Conservation (phyloP, 2,888 invertebrate genomes). For the Nycteola revayana region DNA sequence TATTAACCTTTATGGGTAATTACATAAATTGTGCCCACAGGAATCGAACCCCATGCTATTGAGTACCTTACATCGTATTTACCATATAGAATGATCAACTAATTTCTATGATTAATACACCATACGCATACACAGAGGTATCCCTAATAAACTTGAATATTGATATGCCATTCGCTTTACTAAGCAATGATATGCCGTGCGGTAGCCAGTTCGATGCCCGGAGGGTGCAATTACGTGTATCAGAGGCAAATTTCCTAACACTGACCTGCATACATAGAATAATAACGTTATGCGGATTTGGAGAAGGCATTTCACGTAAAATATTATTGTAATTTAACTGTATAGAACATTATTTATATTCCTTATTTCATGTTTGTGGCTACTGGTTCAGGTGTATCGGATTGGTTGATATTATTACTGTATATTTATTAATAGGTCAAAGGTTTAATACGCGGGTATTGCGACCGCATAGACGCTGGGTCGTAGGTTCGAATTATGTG, state of each 20-base stretch:
- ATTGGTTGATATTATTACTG: no score
- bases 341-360: no score
- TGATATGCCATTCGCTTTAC: slow-evolving; percentile 26
- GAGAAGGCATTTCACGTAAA: slow-evolving; percentile 27
- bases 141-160: slow-evolving; percentile 23
- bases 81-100: no score
- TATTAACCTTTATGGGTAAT: no score
- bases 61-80: background rate
- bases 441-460: no score
- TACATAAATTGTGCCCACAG: no score
- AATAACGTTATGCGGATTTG: slow-evolving; percentile 15
- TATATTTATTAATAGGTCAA: no score
- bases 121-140: background rate
- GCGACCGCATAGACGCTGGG: no score
- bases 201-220: slow-evolving; percentile 44
- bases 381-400: background rate
- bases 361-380: slow-evolving; percentile 6
- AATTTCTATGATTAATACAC: no score
- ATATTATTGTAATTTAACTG: slow-evolving; percentile 6
- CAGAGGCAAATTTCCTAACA: slow-evolving; percentile 56
- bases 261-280: slow-evolving; percentile 34
- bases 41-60: background rate
- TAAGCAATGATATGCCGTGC: slow-evolving; percentile 33
- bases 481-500: no score
- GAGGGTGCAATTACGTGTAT: slow-evolving; percentile 41